Conservation (phyloP, 2,888 invertebrate genomes). For the Orthonychiurus folsomi region DNA sequence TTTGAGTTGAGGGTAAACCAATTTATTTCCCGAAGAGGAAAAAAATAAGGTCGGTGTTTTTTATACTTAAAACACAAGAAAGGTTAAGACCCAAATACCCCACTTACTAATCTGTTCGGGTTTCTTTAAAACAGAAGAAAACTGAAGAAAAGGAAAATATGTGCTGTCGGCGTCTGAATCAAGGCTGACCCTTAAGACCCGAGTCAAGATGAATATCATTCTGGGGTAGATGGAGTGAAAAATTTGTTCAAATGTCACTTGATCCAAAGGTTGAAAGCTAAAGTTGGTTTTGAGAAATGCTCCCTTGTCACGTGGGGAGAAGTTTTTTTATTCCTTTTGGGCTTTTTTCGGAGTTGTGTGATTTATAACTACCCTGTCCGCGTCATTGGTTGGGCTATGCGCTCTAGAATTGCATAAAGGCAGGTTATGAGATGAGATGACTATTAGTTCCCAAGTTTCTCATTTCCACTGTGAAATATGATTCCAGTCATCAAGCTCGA, state of each 20-base stretch:
- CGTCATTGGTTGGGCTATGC: too few relatives aligned
- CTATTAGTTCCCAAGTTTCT: too few relatives aligned
- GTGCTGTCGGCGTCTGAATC: too few relatives aligned
- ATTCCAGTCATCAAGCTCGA: constrained; percentile 11
- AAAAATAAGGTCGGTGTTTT: background rate
- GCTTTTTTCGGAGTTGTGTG: too few relatives aligned
- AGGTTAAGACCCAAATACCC: background rate
- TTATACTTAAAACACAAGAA: background rate
- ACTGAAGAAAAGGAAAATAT: background rate
- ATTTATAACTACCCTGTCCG: too few relatives aligned
- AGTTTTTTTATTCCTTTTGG: too few relatives aligned
- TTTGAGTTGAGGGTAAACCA: background rate
- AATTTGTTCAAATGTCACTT: constrained; percentile 10
- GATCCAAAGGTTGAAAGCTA: constrained; percentile 10
- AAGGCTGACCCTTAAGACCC: background rate
- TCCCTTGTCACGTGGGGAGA: constrained; percentile 8
- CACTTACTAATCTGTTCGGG: background rate
- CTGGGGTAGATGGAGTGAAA: constrained; percentile 7
- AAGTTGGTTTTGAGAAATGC: constrained; percentile 3
- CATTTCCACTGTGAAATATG: constrained; percentile 10
- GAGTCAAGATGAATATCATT: constrained; percentile 6
- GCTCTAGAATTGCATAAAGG: too few relatives aligned
- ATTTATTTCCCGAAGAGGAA: background rate
- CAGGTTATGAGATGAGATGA: too few relatives aligned
- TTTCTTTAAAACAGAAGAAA: background rate